Evolutionary conservation across 2,113 vertebrate genomes (phyloP).

Genomic region (Corythoichthys haematopterus): DNA sequence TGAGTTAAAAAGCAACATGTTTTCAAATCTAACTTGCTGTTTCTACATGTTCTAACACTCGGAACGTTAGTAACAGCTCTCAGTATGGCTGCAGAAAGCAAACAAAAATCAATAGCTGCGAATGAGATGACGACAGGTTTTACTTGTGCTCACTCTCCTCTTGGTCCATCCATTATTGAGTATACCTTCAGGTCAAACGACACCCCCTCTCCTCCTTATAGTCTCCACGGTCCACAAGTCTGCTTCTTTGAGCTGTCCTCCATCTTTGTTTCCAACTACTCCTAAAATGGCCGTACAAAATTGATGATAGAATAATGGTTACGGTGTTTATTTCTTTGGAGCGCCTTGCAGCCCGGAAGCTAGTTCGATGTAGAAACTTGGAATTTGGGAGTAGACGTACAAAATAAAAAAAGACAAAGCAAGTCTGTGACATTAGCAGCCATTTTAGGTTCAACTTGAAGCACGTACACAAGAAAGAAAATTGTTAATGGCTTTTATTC

Average conservation of each 20-base stretch:
- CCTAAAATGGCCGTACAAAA: background rate
- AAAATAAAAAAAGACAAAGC: no score
- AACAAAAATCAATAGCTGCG: background rate
- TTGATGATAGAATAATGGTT: background rate
- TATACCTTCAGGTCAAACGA: background rate
- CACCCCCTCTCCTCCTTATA: background rate
- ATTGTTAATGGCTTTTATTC: background rate
- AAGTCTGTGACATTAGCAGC: no score
- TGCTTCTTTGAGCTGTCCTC: background rate
- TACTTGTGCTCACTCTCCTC: background rate
- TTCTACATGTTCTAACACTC: no score
- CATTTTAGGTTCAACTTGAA: background rate
- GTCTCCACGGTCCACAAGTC: background rate
- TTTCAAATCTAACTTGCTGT: no score
- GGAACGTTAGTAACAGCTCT: background rate
- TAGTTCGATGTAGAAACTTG: no score
- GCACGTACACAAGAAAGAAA: background rate
- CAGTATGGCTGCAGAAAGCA: background rate
- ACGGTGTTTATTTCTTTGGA: no score
- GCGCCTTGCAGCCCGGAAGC: no score
- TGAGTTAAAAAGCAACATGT: no score
- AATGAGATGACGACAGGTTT: background rate
- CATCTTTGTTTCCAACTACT: background rate
- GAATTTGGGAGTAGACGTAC: no score
- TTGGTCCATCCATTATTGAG: constrained; percentile 1